phyloP scores from a whole-genome alignment of 2,888 invertebrate genomes.

The Ornithoptera alexandrae region DNA sequence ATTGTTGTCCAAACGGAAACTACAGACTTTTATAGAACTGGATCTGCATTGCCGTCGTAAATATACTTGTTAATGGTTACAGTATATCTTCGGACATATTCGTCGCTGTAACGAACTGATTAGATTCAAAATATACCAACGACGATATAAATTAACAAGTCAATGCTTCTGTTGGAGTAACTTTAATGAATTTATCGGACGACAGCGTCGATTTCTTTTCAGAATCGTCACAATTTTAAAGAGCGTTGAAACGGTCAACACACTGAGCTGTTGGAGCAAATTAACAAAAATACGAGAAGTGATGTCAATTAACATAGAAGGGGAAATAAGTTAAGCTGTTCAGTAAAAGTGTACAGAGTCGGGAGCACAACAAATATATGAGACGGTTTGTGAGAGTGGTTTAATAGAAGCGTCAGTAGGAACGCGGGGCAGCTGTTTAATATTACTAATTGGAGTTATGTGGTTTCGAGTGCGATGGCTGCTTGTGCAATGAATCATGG shows the following conservation, averaged over 20 bases:
- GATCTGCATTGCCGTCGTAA: slow-evolving; percentile 48
- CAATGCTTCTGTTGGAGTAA: slow-evolving; percentile 30
- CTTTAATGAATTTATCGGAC: slow-evolving; percentile 3
- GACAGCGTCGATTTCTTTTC: not conserved
- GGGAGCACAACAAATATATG: slow-evolving; percentile 64
- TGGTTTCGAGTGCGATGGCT: slow-evolving; percentile 34
- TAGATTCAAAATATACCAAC: slow-evolving; percentile 41
- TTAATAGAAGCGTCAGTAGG: slow-evolving; percentile 66
- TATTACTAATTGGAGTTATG: slow-evolving; percentile 65
- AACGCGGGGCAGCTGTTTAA: slow-evolving; percentile 66
- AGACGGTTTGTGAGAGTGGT: slow-evolving; percentile 65
- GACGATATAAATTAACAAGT: slow-evolving; percentile 35
- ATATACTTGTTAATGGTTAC: slow-evolving; percentile 42
- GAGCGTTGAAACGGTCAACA: not conserved
- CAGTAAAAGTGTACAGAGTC: slow-evolving; percentile 52
- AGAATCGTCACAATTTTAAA: not conserved
- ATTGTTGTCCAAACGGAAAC: slow-evolving; percentile 18
- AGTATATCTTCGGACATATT: slow-evolving; percentile 39
- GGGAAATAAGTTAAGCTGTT: slow-evolving; percentile 49
- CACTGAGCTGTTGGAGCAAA: slow-evolving; percentile 32
- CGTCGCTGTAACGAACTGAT: slow-evolving; percentile 39
- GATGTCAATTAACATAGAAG: slow-evolving; percentile 60
- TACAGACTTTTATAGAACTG: slow-evolving; percentile 28
- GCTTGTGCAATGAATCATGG: slow-evolving; percentile 30
- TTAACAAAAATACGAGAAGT: slow-evolving; percentile 63